Percentiles rank a stretch among this genome's conserved stretches.
phyloP scores from a whole-genome alignment of 1,140 invertebrate genomes.

The Drosophila melanica region DNA sequence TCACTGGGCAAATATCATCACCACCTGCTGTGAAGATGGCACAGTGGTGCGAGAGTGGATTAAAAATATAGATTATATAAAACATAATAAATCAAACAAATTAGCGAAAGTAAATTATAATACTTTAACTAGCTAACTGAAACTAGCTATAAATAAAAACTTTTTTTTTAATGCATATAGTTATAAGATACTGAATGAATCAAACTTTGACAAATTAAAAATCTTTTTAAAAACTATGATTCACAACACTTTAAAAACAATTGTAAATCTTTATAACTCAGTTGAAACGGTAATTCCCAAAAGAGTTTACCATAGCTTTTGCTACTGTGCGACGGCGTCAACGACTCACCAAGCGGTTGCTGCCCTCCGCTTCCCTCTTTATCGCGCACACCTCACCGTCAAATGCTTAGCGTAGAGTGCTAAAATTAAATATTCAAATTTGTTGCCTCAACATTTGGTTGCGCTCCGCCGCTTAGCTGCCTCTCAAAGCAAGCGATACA shows the following conservation, averaged over 20 bases:
- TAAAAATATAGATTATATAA: not conserved
- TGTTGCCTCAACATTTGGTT: slow-evolving; percentile 63
- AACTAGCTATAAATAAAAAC: too few relatives aligned
- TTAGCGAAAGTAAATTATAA: too few relatives aligned
- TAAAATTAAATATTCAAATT: slow-evolving; percentile 82
- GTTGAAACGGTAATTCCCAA: not conserved
- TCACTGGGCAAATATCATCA: slow-evolving; percentile 46
- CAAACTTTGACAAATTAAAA: too few relatives aligned
- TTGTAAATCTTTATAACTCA: too few relatives aligned
- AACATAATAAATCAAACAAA: too few relatives aligned
- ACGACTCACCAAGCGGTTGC: slow-evolving; percentile 52
- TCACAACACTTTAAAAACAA: too few relatives aligned
- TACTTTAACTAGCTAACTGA: too few relatives aligned
- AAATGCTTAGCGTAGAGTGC: slow-evolving; percentile 43
- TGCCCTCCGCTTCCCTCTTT: slow-evolving; percentile 12
- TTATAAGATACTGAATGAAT: too few relatives aligned
- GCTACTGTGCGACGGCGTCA: slow-evolving; percentile 64
- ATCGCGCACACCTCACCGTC: slow-evolving; percentile 1
- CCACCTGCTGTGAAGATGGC: slow-evolving; percentile 57
- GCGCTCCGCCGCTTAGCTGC: slow-evolving; percentile 45
- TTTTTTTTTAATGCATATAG: too few relatives aligned
- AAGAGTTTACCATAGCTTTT: not conserved
- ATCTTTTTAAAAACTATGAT: too few relatives aligned
- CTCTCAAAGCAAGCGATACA: slow-evolving; percentile 12
- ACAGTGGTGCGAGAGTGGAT: slow-evolving; percentile 37